Evolutionary conservation across 2,797 vertebrate genomes (phyloP), one percentile per base, ranked within the genome.

Genomic region (Chlorospingus flavigularis): DNA sequence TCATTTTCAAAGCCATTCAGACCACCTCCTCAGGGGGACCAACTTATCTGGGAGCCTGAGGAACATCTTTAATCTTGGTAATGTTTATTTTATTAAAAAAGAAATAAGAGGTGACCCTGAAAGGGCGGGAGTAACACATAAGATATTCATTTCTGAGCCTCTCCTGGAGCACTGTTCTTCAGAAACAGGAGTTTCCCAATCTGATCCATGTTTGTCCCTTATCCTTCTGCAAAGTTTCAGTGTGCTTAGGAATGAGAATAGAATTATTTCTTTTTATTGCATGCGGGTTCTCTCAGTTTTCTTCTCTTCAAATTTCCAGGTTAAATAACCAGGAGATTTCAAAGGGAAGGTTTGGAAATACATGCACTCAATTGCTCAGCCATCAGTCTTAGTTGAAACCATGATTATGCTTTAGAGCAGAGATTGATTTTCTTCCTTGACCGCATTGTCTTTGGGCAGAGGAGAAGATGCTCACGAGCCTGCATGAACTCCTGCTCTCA

Each of bases 31-130:
- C 6, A 1, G 63, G 58, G 70, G 50, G 42, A 63, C 25, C 54
- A 26, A 43, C 3, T 3, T 80, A 33, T 17, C 84, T 80, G 55
- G 53, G 86, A 90, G 86, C 91, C 89, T 2, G 60, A 82, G 61
- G 91, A 90, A 48, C 21, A 19, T 61, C 88, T 93, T 92, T 62
- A 75, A 88, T 85, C 84, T 50, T 42, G 15, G 72, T 66, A 70
- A 88, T 94, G 58, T 90, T 83, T 91, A 95, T 96, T 95, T 96
- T 94, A 92, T 91, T 96, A 81, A 92, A 95, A 96, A 97, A 88
- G 91, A 94, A 96, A 94, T 94, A 84, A 90, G 85, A 94, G 39
- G n/a, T 93, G 87, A 90, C 95, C 87, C 71, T 82, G 84, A 73
- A 86, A 68, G 45, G 45, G 39, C 11, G 51, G 63, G 73, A 72